phyloP scores from a whole-genome alignment of 2,113 vertebrate genomes.

The Otis tarda region DNA sequence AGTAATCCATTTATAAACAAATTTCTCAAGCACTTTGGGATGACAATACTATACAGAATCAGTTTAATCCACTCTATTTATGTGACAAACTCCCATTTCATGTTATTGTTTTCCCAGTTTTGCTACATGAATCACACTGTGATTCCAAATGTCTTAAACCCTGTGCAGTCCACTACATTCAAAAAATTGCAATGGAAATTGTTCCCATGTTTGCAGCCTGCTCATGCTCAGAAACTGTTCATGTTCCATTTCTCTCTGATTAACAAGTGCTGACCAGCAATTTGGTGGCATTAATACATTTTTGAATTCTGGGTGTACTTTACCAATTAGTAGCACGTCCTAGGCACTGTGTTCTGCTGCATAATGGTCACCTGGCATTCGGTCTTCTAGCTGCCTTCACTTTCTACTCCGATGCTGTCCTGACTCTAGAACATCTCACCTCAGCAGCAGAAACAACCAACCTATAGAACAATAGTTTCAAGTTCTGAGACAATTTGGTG shows the following conservation, averaged over 20 bases:
- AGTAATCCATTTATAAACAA: not conserved
- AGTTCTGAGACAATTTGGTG: not conserved
- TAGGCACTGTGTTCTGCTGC: not conserved
- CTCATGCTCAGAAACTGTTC: not conserved
- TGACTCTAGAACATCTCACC: not conserved
- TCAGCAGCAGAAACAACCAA: not conserved
- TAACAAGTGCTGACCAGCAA: not conserved
- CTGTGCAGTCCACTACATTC: not conserved
- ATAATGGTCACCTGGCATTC: not conserved
- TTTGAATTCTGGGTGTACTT: not conserved
- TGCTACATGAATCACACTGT: not conserved
- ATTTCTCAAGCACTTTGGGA: not conserved
- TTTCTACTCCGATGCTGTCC: not conserved
- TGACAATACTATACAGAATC: not conserved
- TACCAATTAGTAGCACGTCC: not conserved
- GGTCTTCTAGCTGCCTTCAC: not conserved
- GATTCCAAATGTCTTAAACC: not conserved
- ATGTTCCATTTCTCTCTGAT: not conserved
- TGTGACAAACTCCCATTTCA: not conserved
- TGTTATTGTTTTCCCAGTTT: slow-evolving; percentile 12
- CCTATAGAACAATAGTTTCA: not conserved
- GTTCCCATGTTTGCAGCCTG: not conserved
- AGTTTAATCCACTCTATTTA: not conserved
- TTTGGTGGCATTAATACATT: not conserved
- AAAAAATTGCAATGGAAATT: not conserved